Evolutionary conservation across 2,888 invertebrate genomes (phyloP).

Genomic region (Himalopsyche kuldschensis): DNA sequence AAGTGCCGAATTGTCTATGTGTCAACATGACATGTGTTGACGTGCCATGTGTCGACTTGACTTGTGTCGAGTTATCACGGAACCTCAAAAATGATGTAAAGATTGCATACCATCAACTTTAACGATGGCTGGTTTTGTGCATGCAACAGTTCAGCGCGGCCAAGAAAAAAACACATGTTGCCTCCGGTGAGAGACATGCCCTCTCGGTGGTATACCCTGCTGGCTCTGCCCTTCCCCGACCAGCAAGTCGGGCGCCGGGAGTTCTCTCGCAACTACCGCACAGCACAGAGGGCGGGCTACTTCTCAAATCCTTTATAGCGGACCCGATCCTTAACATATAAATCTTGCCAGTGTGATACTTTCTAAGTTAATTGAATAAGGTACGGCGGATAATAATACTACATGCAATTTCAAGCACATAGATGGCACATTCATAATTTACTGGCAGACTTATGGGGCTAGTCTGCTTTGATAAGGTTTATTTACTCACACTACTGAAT

Average conservation of each 20-base stretch:
- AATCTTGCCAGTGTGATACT: slow-evolving; percentile 35
- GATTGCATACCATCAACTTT: slow-evolving; percentile 4
- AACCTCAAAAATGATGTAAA: not conserved
- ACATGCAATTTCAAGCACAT: slow-evolving; percentile 31
- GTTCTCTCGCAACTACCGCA: slow-evolving; percentile 73
- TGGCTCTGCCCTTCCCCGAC: slow-evolving; percentile 91
- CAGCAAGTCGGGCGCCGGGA: slow-evolving; percentile 88
- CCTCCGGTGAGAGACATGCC: slow-evolving; percentile 65
- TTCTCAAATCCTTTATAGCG: slow-evolving; percentile 82
- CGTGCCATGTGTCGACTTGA: too few species aligned
- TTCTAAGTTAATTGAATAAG: slow-evolving; percentile 34
- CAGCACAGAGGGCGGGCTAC: slow-evolving; percentile 77
- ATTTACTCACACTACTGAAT: not conserved
- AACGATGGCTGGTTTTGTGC: slow-evolving; percentile 25
- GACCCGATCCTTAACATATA: slow-evolving; percentile 43
- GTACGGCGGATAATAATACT: slow-evolving; percentile 33
- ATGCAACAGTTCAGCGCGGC: slow-evolving; percentile 37
- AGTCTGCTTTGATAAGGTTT: not conserved
- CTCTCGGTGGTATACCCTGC: slow-evolving; percentile 85
- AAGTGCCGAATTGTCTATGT: too few species aligned
- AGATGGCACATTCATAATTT: slow-evolving; percentile 44
- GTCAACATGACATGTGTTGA: too few species aligned
- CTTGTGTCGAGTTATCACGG: too few species aligned
- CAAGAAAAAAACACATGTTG: slow-evolving; percentile 45
- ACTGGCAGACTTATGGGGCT: not conserved